These are phyloP conservation scores for Orthosia incerta DNA, from an alignment of 2,888 invertebrate species.

Conservation along the genomic window DNA sequence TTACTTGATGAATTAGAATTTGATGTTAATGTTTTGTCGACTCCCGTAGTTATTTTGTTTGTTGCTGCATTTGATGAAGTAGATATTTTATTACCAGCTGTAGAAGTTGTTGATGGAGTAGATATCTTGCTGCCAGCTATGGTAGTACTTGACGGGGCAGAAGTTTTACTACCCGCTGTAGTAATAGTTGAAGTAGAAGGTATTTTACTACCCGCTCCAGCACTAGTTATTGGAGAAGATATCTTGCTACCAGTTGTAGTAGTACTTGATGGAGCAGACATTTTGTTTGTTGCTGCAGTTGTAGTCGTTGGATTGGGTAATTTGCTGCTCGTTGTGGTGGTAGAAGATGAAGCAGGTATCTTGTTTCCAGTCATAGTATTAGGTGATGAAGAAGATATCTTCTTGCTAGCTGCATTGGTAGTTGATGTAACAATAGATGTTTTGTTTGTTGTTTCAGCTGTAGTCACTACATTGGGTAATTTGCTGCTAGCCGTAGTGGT, in stretches of 20 bases:
- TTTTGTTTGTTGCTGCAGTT: background rate
- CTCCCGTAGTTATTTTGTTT: slow-evolving; percentile 15
- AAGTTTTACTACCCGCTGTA: slow-evolving; percentile 1
- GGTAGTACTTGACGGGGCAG: background rate
- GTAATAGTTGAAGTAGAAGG: slow-evolving; percentile 1
- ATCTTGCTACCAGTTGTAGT: background rate
- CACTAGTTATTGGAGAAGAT: background rate
- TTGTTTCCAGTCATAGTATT: slow-evolving; percentile 5
- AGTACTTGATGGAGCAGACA: background rate
- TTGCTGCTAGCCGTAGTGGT: background rate
- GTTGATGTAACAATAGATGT: background rate
- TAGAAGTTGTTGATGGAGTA: slow-evolving; percentile 2
- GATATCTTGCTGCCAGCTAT: slow-evolving; percentile 16
- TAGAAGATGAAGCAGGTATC: background rate
- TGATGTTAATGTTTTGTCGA: slow-evolving; percentile 26
- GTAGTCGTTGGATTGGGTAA: background rate
- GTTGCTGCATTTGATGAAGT: slow-evolving; percentile 8
- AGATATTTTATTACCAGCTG: slow-evolving; percentile 18
- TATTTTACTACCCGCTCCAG: background rate
- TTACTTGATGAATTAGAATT: slow-evolving; percentile 43
- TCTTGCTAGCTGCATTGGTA: slow-evolving; percentile 2
- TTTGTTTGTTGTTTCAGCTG: background rate
- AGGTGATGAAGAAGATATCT: slow-evolving; percentile 2
- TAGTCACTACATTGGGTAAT: background rate
- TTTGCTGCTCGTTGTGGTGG: slow-evolving; percentile 1